A percentile compares a stretch with the other conserved stretches of the same genome.
phyloP scores from a whole-genome alignment of 2,888 invertebrate genomes.

The Eilema caniola region DNA sequence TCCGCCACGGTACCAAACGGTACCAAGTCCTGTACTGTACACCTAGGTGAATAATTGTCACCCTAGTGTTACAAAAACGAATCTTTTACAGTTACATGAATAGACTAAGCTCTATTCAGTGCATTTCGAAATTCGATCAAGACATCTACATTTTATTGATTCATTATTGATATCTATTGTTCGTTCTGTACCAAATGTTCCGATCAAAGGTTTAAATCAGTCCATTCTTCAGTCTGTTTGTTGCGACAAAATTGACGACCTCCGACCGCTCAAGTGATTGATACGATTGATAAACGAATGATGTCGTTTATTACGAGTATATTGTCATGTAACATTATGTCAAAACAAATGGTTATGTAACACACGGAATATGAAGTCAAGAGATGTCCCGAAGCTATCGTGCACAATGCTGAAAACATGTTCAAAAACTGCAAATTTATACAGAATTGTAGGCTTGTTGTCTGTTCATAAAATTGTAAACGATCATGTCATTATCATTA shows the following conservation, averaged over 20 bases:
- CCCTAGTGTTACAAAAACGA: background rate
- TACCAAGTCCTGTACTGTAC: too few relatives aligned
- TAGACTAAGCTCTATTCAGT: background rate
- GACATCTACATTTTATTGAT: slow-evolving; percentile 13
- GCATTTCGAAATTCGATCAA: slow-evolving; percentile 3
- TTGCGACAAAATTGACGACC: slow-evolving; percentile 31
- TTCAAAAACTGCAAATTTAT: background rate
- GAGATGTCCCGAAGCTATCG: background rate
- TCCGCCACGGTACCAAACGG: too few relatives aligned
- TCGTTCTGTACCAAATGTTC: background rate
- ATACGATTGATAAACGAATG: slow-evolving; percentile 31
- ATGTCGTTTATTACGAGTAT: slow-evolving; percentile 16
- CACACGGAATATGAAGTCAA: background rate
- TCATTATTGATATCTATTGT: slow-evolving; percentile 15
- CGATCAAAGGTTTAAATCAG: slow-evolving; percentile 4
- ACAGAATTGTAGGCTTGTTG: background rate
- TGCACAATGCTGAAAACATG: background rate
- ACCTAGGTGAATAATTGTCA: too few relatives aligned
- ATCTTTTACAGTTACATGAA: background rate
- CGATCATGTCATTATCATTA: too few relatives aligned
- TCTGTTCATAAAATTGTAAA: background rate
- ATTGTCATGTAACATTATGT: slow-evolving; percentile 21
- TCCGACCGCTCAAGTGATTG: slow-evolving; percentile 32
- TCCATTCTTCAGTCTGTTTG: slow-evolving; percentile 10
- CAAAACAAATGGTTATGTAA: slow-evolving; percentile 40